Percentiles rank a stretch among this genome's conserved stretches.
Conservation (phyloP, 2,888 invertebrate species). For the Atrina japonica region DNA sequence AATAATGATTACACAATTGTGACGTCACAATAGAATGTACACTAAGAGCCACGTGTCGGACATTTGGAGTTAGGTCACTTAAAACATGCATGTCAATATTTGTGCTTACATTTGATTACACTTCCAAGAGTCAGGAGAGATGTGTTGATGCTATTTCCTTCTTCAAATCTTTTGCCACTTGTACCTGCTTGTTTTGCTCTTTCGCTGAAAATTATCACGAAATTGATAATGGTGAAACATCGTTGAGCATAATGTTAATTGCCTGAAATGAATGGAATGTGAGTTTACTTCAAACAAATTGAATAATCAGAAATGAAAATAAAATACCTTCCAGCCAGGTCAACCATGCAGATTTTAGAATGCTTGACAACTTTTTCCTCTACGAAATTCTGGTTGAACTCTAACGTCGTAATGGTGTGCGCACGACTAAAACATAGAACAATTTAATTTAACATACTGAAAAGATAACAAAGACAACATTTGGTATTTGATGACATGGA, state of each 20-base stretch:
- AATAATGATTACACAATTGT: no score
- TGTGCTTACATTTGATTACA: not conserved
- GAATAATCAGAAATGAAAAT: no score
- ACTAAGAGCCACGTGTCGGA: no score
- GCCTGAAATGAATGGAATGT: no score
- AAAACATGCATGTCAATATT: no score
- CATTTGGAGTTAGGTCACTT: no score
- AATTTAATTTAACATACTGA: no score
- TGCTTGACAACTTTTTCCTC: not conserved
- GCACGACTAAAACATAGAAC: not conserved
- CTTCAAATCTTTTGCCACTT: not conserved
- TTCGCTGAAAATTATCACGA: not conserved
- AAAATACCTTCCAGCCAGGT: conserved; percentile 8
- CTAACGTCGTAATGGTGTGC: not conserved
- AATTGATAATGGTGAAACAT: not conserved
- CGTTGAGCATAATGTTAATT: no score
- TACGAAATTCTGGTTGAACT: not conserved
- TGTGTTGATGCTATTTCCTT: not conserved
- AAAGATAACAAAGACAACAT: no score
- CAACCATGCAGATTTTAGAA: not conserved
- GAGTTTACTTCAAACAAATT: no score
- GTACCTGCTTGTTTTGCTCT: not conserved
- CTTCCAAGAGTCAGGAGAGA: not conserved
- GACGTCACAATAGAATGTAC: no score
- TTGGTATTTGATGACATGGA: no score